Base-by-base conservation (phyloP, 2,888 invertebrate species). In the Drosophila planitibia region DNA sequence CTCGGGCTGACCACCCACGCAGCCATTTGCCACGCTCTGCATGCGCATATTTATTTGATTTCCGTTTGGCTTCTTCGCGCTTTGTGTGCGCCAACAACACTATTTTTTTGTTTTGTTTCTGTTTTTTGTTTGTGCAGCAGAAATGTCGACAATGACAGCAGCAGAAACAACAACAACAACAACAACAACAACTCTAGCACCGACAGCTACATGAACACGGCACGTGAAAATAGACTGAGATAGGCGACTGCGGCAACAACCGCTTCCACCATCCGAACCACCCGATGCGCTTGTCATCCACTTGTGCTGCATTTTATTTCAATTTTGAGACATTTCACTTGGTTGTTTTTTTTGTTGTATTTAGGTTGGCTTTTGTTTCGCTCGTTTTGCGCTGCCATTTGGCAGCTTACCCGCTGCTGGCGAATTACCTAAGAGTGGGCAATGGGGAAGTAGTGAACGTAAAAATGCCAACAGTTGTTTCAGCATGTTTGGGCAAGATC, bases 71-170 rank as follows among this genome's bases (percentile, higher is more conserved):
- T 67, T 53, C 60, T 60, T 61, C 41, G 41, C 58, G 44, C 61
- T 47, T 25, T 60, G 28, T 37, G 49, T 14, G 35, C 28, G 47
- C 57, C 51, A 22, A 14, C 52, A 52, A 7, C 44, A 32, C 51
- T 39, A 6, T 47, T 37, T 62, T 62, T 49, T 37, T 30, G 32
- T 58, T 12, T 30, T 32, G 52, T 37, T 33, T 61, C 63, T 63
- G 58, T 63, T 55, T 57, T 51, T 47, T 49, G 54, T 55, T 25
- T 55, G 51, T 79, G 81, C 75, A 75, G 89, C 83, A 67, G 86
- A 83, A 89, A 73, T 73, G 84, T 83, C 83, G 87, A 85, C 85
- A 88, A 83, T 75, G 85, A 84, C 83, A 78, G 77, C 73, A 57
- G 28, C 71, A 62, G 19, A 41, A 59, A n/a, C 61, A 44, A 35